Base-by-base conservation (phyloP, 2,888 invertebrate genomes). In the Spicauda simplicius region DNA sequence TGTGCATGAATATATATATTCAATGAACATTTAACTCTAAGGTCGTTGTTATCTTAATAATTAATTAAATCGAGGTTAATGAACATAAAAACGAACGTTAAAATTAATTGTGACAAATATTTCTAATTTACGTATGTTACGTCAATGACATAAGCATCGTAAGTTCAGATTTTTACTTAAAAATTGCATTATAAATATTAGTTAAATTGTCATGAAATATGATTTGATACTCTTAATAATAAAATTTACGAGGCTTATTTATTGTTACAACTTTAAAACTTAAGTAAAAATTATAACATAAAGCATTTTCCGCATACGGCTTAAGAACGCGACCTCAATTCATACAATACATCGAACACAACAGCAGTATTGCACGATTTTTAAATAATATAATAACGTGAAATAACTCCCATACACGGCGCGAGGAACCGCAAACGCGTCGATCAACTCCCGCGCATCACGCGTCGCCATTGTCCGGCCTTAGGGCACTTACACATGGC, bases 391-490 rank as follows among this genome's bases (percentile, higher is more conserved):
- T 60, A 66, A 66, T 59, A 66, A 60, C 16, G 48, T 48, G 10
- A 60, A 66, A 66, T 59, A 54, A 53, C 65, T 45, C 19, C 65
- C 45, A 45, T 68, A 64, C 70, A 58, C 50, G 65, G 57, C 57
- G 62, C 65, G 69, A 64, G 77, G 76, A 80, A 80, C 79, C 81
- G 80, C 81, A 77, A 70, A 59, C 70, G 73, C 71, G 71, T 56
- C 67, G 67, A 76, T 80, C 79, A 74, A 87, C 86, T 86, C 87
- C 81, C 78, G 87, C 87, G 85, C 64, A 86, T 84, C 86, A 86
- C 86, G 83, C 84, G 82, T 78, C 80, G 69, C 76, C 73, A 85
- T 89, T 89, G 89, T 89, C 86, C 87, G 80, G 18, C 16, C n/a
- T 50, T 56, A 65, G 65, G 65, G 30, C 14, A 2, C 11, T 41